These are phyloP conservation scores for Pherbina coryleti DNA, from an alignment of 2,888 invertebrate species.

Conservation along the genomic window DNA sequence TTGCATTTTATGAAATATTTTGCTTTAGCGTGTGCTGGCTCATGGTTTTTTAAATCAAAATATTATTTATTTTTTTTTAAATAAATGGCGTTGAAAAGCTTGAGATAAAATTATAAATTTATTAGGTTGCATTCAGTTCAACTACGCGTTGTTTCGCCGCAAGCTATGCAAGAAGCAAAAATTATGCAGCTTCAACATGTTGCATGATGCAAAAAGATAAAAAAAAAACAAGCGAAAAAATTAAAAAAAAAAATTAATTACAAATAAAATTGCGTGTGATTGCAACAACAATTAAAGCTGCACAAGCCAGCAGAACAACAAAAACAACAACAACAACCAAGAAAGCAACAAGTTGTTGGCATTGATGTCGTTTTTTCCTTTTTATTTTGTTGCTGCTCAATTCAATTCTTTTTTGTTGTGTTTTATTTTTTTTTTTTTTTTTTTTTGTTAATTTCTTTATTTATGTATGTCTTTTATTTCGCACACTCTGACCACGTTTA, in stretches of 20 bases:
- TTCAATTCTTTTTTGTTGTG: neutral
- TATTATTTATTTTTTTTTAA: no score
- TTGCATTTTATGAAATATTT: no score
- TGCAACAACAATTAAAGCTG: slow-evolving; percentile 13
- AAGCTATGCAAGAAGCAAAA: neutral
- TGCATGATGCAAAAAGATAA: slow-evolving; percentile 2
- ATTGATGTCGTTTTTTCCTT: slow-evolving; percentile 41
- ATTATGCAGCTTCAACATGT: slow-evolving; percentile 2
- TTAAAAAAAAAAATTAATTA: slow-evolving; percentile 1
- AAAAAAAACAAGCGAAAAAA: neutral
- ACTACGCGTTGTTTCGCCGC: neutral
- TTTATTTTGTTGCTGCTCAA: slow-evolving; percentile 2
- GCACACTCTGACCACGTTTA: neutral
- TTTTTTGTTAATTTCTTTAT: neutral
- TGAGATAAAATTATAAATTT: no score
- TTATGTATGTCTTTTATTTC: neutral
- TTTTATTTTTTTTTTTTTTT: neutral
- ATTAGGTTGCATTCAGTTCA: no score
- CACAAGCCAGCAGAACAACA: slow-evolving; percentile 1
- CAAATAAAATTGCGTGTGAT: slow-evolving; percentile 20
- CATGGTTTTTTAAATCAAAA: no score
- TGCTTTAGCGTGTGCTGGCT: no score
- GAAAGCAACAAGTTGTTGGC: slow-evolving; percentile 53
- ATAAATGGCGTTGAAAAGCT: no score
- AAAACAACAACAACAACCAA: slow-evolving; percentile 22